Evolutionary conservation across 1,140 invertebrate species (phyloP), one percentile per base, ranked within the genome.

Genomic region (Helicoverpa zea): DNA sequence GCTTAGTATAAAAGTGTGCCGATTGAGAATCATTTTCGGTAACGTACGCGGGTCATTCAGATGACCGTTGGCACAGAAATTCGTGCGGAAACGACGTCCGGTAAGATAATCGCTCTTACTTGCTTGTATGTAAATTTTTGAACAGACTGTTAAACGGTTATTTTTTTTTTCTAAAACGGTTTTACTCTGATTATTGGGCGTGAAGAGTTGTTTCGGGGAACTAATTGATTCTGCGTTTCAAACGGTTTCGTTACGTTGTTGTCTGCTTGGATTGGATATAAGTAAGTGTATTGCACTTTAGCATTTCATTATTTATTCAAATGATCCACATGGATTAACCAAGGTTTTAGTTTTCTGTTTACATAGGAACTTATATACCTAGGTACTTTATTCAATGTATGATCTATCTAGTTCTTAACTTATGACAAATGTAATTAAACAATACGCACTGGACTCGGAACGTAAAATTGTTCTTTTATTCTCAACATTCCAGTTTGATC

Each of bases 101-200:
- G 79, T 82, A 80, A 81, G 77, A 82, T 85, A 84, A 83, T 83
- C 49, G 61, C 35, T 79, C 59, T 79, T 81, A 80, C 81, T 78
- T 83, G 82, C 84, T 88, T 88, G 85, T 92, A 93, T 93, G 90
- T 87, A 92, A 92, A 92, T 91, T 89, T 80, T 66, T 47, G 81
- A 77, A 79, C 85, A 81, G 83, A 87, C 83, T 74, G 80, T 64
- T 83, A 89, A 93, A 92, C 90, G 85, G 89, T 91, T 43, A 43
- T 43, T 43, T 89, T 86, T 79, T 90, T 87, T 72, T 72, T 86
- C 79, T 87, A 88, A 89, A 92, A 91, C 84, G 81, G 88, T 89
- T 88, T 84, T 89, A 83, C 85, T 88, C 89, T 90, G 87, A 79
- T 91, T 90, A 92, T 90, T 86, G 78, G 85, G 87, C 92, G 90